These are phyloP conservation scores for Calonectris borealis DNA, from an alignment of 2,113 vertebrate genomes.

Conservation along the genomic window DNA sequence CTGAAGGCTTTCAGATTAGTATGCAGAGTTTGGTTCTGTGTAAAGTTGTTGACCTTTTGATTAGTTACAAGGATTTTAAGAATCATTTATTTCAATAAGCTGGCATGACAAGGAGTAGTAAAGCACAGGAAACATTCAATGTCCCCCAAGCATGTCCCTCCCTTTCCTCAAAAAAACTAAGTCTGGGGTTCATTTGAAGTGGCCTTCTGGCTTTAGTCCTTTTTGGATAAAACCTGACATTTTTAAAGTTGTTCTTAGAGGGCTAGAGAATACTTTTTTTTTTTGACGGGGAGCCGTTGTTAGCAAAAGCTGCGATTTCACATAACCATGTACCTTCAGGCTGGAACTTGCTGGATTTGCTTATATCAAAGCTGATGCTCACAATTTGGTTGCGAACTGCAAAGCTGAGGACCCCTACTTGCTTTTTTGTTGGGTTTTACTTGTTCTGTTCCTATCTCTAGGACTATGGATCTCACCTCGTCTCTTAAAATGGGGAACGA, in stretches of 20 bases:
- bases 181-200: not conserved
- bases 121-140: not conserved
- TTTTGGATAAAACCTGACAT: not conserved
- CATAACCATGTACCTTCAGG: not conserved
- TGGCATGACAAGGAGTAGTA: not conserved
- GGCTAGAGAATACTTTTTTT: not conserved
- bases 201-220: not conserved
- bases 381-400: not conserved
- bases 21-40: not conserved
- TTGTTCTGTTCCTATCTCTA: not conserved
- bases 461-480: not conserved
- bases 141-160: not conserved
- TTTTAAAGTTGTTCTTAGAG: not conserved
- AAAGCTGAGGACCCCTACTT: not conserved
- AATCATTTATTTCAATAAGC: not conserved
- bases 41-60: not conserved
- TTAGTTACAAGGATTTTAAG: not conserved
- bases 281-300: not conserved
- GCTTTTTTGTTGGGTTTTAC: not conserved
- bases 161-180: not conserved
- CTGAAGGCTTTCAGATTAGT: not conserved
- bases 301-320: constrained; percentile 3
- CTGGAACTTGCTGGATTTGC: not conserved
- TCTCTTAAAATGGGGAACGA: not conserved
- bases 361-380: not conserved